Conservation (phyloP, 2,113 vertebrate genomes). For the Phylloscopus whistleri region DNA sequence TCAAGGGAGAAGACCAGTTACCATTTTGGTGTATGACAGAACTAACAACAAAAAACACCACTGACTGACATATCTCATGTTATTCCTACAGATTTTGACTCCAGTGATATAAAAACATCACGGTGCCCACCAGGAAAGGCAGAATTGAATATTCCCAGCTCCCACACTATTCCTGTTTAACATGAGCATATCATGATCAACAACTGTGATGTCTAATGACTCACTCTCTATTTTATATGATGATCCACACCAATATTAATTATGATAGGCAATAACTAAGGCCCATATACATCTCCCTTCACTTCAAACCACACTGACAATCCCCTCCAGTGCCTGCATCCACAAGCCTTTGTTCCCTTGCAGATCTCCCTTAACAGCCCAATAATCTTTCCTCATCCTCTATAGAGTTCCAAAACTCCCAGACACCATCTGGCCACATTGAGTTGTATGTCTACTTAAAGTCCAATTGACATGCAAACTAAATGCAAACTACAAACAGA, state of each 20-base stretch:
- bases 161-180: not conserved
- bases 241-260: not conserved
- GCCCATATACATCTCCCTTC: not conserved
- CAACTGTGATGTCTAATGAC: not conserved
- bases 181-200: not conserved
- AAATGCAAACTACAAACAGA: slow-evolving; percentile 69
- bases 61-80: not conserved
- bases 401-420: slow-evolving; percentile 60
- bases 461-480: slow-evolving; percentile 71
- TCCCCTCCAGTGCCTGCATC: not conserved
- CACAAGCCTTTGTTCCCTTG: slow-evolving; percentile 49
- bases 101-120: not conserved
- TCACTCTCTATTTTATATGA: not conserved
- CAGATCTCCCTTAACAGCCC: slow-evolving; percentile 42
- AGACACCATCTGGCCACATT: slow-evolving; percentile 70
- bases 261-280: slow-evolving; percentile 18
- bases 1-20: not conserved
- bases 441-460: slow-evolving; percentile 67
- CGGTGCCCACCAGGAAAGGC: not conserved
- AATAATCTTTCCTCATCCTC: slow-evolving; percentile 60
- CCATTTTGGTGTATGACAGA: not conserved
- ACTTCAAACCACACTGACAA: not conserved
- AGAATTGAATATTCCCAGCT: not conserved
- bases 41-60: not conserved
- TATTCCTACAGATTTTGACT: not conserved